Evolutionary conservation across 2,797 vertebrate genomes (phyloP), one percentile per base, ranked within the genome.

Genomic region (Acanthurus lineatus): DNA sequence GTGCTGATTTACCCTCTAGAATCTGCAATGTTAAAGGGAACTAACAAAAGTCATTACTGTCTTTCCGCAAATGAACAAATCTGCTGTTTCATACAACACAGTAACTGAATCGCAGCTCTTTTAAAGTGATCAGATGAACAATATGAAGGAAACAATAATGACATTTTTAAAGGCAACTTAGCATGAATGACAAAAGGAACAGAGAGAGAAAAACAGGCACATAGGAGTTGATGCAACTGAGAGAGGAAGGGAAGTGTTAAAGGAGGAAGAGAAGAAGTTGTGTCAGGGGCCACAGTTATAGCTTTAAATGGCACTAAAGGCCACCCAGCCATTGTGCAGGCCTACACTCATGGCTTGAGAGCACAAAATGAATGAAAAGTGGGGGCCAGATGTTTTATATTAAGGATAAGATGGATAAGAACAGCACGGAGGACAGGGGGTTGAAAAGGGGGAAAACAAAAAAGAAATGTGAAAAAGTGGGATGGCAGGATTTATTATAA

Each of bases 191-290:
- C 35, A 63, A 85, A 81, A 59, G 84, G 63, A 65, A 61, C 10
- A 47, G 8, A 64, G 9, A 19, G n/a, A 42, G 52, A 61, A 59
- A 63, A 60, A 77, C 12, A 11, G 19, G 68, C 3, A 64, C 10
- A 47, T 6, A 44, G 20, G 49, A 64, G 63, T 53, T 75, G 73
- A 53, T 80, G 77, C 69, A 85, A 71, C 49, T 19, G 32, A 77
- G 40, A 64, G 66, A 85, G 86, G 85, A 90, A 76, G 28, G 90
- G 89, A 93, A 93, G 88, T 89, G 83, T 81, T 77, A n/a, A 56
- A 82, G 73, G 57, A 87, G 77, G 86, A 89, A 89, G 86, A 89
- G 66, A 60, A 71, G 66, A 25, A 64, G 56, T 65, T 81, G 75
- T 82, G 17, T 84, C 25, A 49, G 70, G 10, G 54, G 49, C 40